A percentile compares a stretch with the other conserved stretches of the same genome.
These are phyloP conservation scores for Megaceryle torquata DNA, from an alignment of 2,113 vertebrate genomes.

Conservation along the genomic window DNA sequence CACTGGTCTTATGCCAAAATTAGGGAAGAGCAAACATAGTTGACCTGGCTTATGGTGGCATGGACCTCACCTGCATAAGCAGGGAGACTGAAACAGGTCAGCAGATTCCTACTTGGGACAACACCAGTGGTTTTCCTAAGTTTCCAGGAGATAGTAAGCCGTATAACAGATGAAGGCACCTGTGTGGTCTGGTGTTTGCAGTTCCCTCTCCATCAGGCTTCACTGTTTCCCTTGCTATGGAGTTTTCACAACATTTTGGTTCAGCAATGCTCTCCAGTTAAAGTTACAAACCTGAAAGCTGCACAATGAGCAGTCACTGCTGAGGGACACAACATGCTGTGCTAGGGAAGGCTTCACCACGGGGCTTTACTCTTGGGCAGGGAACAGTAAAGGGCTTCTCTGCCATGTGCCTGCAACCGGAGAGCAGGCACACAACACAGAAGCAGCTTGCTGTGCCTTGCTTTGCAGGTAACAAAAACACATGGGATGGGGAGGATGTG, in stretches of 20 bases:
- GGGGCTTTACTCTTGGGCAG: not conserved
- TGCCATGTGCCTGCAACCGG: not conserved
- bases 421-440: not conserved
- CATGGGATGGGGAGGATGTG: not conserved
- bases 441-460: not conserved
- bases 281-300: not conserved
- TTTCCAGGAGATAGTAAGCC: not conserved
- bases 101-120: not conserved
- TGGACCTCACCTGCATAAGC: not conserved
- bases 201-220: not conserved
- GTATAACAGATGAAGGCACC: not conserved
- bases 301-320: not conserved
- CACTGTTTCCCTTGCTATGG: not conserved
- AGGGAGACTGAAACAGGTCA: not conserved
- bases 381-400: not conserved
- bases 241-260: not conserved
- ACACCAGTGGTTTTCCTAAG: not conserved
- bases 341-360: not conserved
- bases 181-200: accelerated
- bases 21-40: not conserved
- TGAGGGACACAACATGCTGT: not conserved
- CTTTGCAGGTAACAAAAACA: not conserved
- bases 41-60: not conserved
- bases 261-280: not conserved
- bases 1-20: not conserved